phyloP scores from a whole-genome alignment of 2,113 vertebrate genomes.

The Laterallus jamaicensis region DNA sequence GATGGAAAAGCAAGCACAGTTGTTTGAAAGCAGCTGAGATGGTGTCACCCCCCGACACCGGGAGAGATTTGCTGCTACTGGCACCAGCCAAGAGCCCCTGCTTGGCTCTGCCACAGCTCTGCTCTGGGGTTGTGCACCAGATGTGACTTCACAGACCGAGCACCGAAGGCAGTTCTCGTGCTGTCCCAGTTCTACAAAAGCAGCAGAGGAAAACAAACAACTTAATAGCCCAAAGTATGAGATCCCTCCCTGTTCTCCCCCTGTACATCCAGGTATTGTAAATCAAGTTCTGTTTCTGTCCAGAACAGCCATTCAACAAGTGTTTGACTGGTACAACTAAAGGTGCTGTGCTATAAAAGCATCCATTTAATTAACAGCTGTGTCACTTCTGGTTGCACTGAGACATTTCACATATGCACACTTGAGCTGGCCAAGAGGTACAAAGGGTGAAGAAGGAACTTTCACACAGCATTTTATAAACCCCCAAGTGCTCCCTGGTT shows the following conservation, averaged over 20 bases:
- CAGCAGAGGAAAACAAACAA: background rate
- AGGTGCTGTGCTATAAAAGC: background rate
- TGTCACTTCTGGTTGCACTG: background rate
- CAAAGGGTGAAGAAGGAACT: no score
- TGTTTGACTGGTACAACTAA: background rate
- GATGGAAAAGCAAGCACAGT: fast-evolving
- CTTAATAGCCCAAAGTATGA: background rate
- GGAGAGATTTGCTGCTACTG: background rate
- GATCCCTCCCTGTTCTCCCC: background rate
- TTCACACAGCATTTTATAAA: background rate
- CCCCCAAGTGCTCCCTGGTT: background rate
- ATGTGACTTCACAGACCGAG: background rate
- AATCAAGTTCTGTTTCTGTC: background rate
- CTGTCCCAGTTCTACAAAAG: background rate
- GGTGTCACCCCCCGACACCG: no score
- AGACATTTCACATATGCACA: fast-evolving
- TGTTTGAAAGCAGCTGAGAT: background rate
- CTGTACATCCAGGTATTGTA: background rate
- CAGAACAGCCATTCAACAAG: background rate
- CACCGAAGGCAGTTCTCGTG: fast-evolving
- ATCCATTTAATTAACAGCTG: background rate
- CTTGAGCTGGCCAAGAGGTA: background rate
- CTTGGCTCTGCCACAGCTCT: background rate
- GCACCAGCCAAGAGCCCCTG: no score
- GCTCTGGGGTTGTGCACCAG: background rate